Conservation (phyloP, 2,888 invertebrate genomes). For the Hirudinaria manillensis region DNA sequence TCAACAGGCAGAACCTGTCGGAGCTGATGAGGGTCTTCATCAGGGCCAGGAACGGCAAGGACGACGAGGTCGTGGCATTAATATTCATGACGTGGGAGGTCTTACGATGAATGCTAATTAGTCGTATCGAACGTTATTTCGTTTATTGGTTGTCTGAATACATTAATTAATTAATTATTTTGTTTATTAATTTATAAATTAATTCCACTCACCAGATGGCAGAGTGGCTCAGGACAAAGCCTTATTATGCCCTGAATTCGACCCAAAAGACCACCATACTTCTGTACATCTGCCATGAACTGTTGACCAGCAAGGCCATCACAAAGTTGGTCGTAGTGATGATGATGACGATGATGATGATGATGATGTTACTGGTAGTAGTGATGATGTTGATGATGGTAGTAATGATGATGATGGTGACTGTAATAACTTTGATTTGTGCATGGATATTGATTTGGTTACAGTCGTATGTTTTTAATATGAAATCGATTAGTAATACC, state of each 20-base stretch:
- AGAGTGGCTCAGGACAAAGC: conserved; percentile 68
- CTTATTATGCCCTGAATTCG: conserved; percentile 77
- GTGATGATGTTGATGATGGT: conserved; percentile 18
- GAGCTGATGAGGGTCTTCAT: conserved; percentile 86
- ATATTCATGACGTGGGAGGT: neutral
- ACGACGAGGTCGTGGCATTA: conserved; percentile 44
- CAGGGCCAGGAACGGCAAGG: conserved; percentile 64
- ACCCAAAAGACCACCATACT: conserved; percentile 80
- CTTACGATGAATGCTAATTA: neutral
- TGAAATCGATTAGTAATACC: neutral
- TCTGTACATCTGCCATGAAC: conserved; percentile 85
- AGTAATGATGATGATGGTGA: conserved; percentile 9
- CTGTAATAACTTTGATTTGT: neutral
- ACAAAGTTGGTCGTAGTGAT: conserved; percentile 53
- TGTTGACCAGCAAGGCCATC: conserved; percentile 85
- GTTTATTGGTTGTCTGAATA: neutral
- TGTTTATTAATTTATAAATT: too few species aligned
- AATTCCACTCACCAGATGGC: conserved; percentile 45
- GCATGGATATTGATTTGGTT: neutral
- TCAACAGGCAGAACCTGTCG: conserved; percentile 82
- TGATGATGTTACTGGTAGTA: conserved; percentile 4
- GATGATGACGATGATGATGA: conserved; percentile 1
- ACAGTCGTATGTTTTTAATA: neutral
- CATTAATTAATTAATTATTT: too few species aligned
- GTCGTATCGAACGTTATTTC: too few species aligned